A percentile compares a stretch with the other conserved stretches of the same genome.
phyloP scores from a whole-genome alignment of 2,888 invertebrate genomes.

The Nemapogon koenigi region DNA sequence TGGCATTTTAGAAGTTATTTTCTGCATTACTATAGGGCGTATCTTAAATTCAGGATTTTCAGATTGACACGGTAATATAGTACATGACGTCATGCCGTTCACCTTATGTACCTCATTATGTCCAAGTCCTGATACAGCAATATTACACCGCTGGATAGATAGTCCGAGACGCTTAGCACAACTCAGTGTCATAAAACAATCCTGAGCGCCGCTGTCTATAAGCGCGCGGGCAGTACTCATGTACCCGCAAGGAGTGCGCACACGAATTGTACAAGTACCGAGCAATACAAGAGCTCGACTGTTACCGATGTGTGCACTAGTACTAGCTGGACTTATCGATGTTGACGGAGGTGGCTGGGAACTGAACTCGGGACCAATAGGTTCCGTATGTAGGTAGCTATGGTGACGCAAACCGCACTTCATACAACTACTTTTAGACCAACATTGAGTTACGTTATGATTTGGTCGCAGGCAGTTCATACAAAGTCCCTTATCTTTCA shows the following conservation, averaged over 20 bases:
- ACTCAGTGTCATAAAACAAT: constrained; percentile 8
- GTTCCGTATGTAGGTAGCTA: constrained; percentile 9
- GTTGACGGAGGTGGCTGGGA: background rate
- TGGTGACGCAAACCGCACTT: constrained; percentile 9
- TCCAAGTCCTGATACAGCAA: constrained; percentile 3
- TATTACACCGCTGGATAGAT: constrained; percentile 5
- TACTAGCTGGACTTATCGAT: background rate
- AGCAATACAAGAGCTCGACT: constrained; percentile 5
- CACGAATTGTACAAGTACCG: constrained; percentile 5
- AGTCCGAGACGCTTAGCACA: constrained; percentile 10
- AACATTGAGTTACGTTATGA: background rate
- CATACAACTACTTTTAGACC: constrained; percentile 1
- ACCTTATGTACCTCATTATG: too few relatives aligned
- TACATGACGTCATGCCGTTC: too few relatives aligned
- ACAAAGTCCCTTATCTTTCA: background rate
- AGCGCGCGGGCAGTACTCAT: constrained; percentile 3
- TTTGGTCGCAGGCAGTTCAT: background rate
- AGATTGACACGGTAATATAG: too few relatives aligned
- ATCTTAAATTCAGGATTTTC: background rate
- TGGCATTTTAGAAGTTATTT: constrained; percentile 4
- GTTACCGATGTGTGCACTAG: background rate
- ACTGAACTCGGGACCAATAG: too few relatives aligned
- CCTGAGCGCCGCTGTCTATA: constrained; percentile 10
- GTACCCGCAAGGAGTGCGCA: background rate
- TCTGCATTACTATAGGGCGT: background rate